phyloP scores from a whole-genome alignment of 2,888 invertebrate genomes.

The Philhelius pedissequus region DNA sequence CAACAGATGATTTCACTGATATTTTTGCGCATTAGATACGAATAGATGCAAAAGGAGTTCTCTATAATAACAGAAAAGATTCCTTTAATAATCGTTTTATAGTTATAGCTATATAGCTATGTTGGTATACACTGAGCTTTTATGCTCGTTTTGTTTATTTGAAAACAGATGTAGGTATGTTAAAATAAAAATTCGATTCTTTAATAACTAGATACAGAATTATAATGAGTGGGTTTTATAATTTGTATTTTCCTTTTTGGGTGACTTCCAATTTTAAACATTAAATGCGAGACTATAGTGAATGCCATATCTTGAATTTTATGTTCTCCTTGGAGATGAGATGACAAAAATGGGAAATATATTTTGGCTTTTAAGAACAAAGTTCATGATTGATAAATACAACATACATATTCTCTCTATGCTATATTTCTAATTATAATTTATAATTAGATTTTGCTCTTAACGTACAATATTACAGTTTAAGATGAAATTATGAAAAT shows the following conservation, averaged over 20 bases:
- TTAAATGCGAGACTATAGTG: background rate
- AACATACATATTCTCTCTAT: background rate
- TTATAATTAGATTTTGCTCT: background rate
- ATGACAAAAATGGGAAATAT: background rate
- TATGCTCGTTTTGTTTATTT: background rate
- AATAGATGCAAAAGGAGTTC: background rate
- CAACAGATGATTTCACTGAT: conserved; percentile 49
- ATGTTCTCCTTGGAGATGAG: background rate
- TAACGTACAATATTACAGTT: background rate
- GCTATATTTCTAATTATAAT: background rate
- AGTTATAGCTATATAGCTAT: too few species aligned
- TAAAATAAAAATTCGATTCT: conserved; percentile 5
- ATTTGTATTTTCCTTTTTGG: conserved; percentile 34
- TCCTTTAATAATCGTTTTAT: too few species aligned
- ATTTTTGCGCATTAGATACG: conserved; percentile 14
- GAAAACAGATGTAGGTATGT: conserved; percentile 35
- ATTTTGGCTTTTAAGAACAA: background rate
- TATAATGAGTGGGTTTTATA: conserved; percentile 27
- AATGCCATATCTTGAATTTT: background rate
- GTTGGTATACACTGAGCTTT: background rate
- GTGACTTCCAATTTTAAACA: conserved; percentile 22
- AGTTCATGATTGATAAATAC: background rate
- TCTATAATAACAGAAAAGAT: background rate
- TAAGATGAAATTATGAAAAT: background rate
- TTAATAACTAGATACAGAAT: background rate